Evolutionary conservation across 2,888 invertebrate species (phyloP).

Genomic region (Trachelus troglodyta): DNA sequence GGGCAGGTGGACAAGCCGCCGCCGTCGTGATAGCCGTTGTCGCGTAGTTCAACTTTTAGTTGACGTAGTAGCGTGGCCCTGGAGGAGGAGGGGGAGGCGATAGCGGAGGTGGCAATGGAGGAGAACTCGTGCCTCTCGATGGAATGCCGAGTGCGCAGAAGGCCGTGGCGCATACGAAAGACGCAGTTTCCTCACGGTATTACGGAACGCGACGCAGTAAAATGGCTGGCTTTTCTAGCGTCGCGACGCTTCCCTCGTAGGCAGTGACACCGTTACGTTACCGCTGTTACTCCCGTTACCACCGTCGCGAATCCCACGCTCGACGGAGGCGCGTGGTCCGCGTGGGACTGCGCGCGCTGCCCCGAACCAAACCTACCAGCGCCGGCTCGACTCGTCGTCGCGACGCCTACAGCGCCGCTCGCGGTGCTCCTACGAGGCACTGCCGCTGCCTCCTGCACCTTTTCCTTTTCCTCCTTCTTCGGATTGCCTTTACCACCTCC

Average conservation of each 20-base stretch:
- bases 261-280: no score
- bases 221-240: conserved; percentile 2
- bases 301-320: conserved; percentile 1
- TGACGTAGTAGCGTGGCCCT: no score
- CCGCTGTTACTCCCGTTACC: no score
- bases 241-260: background rate
- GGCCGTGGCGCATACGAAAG: conserved; percentile 27
- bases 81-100: conserved; percentile 1
- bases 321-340: conserved; percentile 9
- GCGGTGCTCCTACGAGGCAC: conserved; percentile 11
- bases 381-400: conserved; percentile 16
- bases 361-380: conserved; percentile 8
- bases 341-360: conserved; percentile 14
- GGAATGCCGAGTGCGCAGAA: conserved; percentile 1
- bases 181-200: conserved; percentile 33
- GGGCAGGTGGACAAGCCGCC: no score
- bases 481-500: no score
- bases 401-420: conserved; percentile 29
- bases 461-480: no score
- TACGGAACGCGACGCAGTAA: background rate
- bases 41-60: no score
- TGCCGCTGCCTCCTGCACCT: no score
- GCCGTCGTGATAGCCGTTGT: no score
- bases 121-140: background rate
- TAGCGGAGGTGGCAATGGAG: background rate